Evolutionary conservation across 2,888 invertebrate species (phyloP), one percentile per base, ranked within the genome.

Genomic region (Spodoptera littoralis): DNA sequence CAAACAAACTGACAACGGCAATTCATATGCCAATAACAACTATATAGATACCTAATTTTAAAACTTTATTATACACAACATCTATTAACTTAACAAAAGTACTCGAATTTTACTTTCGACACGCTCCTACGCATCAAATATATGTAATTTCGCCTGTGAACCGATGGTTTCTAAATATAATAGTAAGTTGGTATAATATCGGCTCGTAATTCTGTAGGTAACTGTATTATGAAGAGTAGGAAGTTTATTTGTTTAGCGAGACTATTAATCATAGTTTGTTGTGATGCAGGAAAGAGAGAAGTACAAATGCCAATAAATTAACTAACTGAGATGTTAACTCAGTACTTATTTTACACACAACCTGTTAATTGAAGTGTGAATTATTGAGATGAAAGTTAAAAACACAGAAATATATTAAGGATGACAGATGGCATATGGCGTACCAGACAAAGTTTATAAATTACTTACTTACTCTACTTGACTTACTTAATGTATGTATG

Each of bases 201-300:
- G 44, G 55, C 12, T 61, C 65, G 36, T 52, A 65, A 74, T 65
- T 74, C 59, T 51, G 46, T 54, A 60, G 60, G 57, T 78, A 70
- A 78, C 76, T 51, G 75, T 75, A 74, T 59, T 47, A 47, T 52
- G 62, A 60, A 71, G 63, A 65, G 65, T 53, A 63, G 60, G 62
- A 66, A 51, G 69, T 65, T 50, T 71, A 72, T 77, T 77, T 74
- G 69, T 72, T 71, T 68, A 74, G 71, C 60, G 47, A 65, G 54
- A 66, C 62, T 48, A 79, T 73, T 79, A 76, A 76, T 79, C 73
- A 76, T 60, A n/a, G 42, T 3, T 51, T 18, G 11, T 36, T 36
- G 36, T 36, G 48, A 46, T 36, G 53, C 36, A 36, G 9, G 24
- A 8, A 36, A 41, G 9, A 13, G 4, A 12, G 0, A 42, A 41